phyloP scores from a whole-genome alignment of 2,797 vertebrate species.

The Girardinus metallicus region DNA sequence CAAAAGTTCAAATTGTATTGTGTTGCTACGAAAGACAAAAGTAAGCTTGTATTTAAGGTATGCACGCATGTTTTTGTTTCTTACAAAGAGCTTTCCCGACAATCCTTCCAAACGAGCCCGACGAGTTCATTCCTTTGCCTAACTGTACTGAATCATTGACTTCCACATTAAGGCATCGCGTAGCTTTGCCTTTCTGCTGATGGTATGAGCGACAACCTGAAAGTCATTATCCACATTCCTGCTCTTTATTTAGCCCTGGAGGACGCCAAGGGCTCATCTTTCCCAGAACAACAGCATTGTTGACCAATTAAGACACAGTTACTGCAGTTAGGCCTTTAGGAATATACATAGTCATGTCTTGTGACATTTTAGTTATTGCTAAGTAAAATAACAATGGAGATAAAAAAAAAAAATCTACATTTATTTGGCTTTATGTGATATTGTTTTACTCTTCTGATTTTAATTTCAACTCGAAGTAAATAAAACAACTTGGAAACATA shows the following conservation, averaged over 20 bases:
- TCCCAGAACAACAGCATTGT: neutral
- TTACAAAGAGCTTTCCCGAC: neutral
- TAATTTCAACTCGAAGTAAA: neutral
- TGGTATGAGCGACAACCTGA: neutral
- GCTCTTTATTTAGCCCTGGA: neutral
- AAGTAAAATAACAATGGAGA: neutral
- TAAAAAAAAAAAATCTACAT: neutral
- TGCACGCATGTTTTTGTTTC: neutral
- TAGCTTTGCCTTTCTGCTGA: neutral
- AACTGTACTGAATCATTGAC: neutral
- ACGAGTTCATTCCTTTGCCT: neutral
- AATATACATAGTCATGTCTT: neutral
- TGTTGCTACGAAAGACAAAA: neutral
- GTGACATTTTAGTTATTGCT: too few species aligned
- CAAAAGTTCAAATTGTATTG: neutral
- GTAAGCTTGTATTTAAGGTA: neutral
- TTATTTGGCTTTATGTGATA: neutral
- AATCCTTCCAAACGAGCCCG: constrained; percentile 3
- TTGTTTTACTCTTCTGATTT: neutral
- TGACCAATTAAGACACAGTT: neutral
- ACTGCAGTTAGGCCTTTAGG: neutral
- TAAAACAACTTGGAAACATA: neutral
- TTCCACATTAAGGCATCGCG: neutral
- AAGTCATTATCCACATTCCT: neutral
- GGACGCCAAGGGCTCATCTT: neutral